Percentiles rank a stretch among this genome's conserved stretches.
These are phyloP conservation scores for Linhomoeus sp. DNA, from an alignment of 2,888 invertebrate genomes.

Conservation along the genomic window DNA sequence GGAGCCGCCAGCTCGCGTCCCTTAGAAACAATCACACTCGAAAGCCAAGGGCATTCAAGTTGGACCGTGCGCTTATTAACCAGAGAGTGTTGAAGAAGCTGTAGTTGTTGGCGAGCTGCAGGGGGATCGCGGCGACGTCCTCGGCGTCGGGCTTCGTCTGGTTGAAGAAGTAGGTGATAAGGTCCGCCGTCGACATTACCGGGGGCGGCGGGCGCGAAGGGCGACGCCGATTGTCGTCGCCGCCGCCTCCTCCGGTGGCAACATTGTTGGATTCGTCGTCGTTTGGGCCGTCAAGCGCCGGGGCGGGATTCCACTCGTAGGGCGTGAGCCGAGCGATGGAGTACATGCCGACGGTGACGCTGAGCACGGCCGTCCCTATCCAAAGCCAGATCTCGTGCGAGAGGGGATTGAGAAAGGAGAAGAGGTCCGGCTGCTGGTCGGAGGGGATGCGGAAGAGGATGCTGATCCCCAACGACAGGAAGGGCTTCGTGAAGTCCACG, in stretches of 20 bases:
- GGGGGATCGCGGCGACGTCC: conserved; percentile 1
- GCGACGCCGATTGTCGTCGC: too few relatives aligned
- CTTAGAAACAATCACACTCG: too few relatives aligned
- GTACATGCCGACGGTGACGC: conserved; percentile 74
- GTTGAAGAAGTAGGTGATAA: neutral
- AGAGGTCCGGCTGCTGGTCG: conserved; percentile 64
- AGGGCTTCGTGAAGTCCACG: conserved; percentile 39
- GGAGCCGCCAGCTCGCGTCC: too few relatives aligned
- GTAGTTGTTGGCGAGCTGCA: conserved; percentile 25
- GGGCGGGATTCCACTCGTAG: conserved; percentile 31
- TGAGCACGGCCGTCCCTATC: conserved; percentile 82
- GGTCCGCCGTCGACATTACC: neutral
- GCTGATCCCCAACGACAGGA: conserved; percentile 33
- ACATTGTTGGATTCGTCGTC: too few relatives aligned
- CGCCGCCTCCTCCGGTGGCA: too few relatives aligned
- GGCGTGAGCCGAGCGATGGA: conserved; percentile 46
- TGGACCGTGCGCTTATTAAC: conserved; percentile 10
- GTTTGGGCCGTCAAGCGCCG: neutral
- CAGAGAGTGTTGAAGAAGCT: conserved; percentile 25
- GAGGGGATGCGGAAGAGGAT: conserved; percentile 47
- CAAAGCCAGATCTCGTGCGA: conserved; percentile 88
- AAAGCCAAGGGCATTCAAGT: too few relatives aligned
- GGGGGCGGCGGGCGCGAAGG: too few relatives aligned
- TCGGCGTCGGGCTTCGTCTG: too few relatives aligned
- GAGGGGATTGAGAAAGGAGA: conserved; percentile 83